phyloP scores from a whole-genome alignment of 2,888 invertebrate species.

The Seira sanloemensis region DNA sequence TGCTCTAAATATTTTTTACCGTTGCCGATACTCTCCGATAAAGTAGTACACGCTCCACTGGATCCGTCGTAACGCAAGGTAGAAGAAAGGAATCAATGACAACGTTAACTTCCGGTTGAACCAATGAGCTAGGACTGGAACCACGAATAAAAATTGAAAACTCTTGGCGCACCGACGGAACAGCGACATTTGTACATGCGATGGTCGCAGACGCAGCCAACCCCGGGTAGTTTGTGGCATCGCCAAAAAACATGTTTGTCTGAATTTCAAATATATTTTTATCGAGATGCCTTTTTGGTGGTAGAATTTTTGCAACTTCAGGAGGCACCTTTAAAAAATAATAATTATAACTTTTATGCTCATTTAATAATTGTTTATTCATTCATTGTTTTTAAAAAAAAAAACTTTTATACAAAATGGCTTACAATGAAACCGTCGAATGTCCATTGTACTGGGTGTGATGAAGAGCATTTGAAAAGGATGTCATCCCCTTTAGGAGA shows the following conservation, averaged over 20 bases:
- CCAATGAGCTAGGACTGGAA: neutral
- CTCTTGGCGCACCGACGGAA: neutral
- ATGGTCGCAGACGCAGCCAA: constrained; percentile 15
- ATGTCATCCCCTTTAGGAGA: neutral
- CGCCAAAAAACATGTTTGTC: constrained; percentile 27
- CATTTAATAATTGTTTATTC: neutral
- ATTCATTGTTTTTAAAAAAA: neutral
- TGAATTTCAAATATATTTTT: neutral
- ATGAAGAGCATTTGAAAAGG: constrained; percentile 24
- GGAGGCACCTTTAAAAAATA: constrained; percentile 25
- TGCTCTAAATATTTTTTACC: neutral
- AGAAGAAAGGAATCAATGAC: constrained; percentile 25
- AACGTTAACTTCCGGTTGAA: neutral
- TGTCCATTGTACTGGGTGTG: constrained; percentile 51
- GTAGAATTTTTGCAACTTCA: constrained; percentile 44
- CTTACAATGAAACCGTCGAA: constrained; percentile 46
- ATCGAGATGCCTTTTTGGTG: neutral
- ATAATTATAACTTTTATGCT: neutral
- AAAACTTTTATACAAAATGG: neutral
- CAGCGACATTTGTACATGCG: constrained; percentile 12
- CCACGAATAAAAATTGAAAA: constrained; percentile 9
- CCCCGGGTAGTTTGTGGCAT: neutral
- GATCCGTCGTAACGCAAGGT: constrained; percentile 45
- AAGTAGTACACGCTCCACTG: neutral
- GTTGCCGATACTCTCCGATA: neutral